Percentiles rank a stretch among this genome's conserved stretches.
Conservation (phyloP, 2,888 invertebrate genomes). For the Labia minor region DNA sequence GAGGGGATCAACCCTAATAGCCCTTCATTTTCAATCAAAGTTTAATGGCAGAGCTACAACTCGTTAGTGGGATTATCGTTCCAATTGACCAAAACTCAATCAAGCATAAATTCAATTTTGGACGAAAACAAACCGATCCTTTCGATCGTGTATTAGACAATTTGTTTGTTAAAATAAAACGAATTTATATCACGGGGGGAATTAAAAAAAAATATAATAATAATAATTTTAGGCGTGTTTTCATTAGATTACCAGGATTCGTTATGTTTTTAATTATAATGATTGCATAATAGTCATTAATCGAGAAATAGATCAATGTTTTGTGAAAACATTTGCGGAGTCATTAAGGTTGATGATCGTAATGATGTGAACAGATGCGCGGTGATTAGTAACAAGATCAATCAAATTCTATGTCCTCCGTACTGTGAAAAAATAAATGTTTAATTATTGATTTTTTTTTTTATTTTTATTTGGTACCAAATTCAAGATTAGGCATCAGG, state of each 20-base stretch:
- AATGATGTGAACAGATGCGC: neutral
- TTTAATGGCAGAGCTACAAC: conserved; percentile 3
- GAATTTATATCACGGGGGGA: neutral
- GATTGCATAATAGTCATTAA: neutral
- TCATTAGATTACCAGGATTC: neutral
- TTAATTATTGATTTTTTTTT: too few relatives aligned
- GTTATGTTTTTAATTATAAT: conserved; percentile 3
- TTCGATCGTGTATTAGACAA: neutral
- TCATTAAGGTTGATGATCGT: conserved; percentile 7
- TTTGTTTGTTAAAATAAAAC: neutral
- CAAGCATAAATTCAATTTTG: conserved; percentile 7
- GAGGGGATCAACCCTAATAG: neutral
- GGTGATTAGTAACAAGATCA: too few relatives aligned
- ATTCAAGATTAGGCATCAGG: too few relatives aligned
- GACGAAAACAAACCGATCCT: neutral
- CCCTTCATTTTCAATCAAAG: conserved; percentile 13
- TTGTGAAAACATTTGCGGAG: neutral
- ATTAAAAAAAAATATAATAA: neutral
- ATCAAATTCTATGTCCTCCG: too few relatives aligned
- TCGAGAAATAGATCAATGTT: neutral
- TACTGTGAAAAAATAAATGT: too few relatives aligned
- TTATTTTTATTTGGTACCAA: too few relatives aligned
- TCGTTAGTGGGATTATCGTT: conserved; percentile 4
- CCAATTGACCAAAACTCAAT: conserved; percentile 13
- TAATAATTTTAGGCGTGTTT: neutral